Percentiles rank a stretch among this genome's conserved stretches.
Conservation (phyloP, 2,113 vertebrate species). For the Aphyosemion australe region DNA sequence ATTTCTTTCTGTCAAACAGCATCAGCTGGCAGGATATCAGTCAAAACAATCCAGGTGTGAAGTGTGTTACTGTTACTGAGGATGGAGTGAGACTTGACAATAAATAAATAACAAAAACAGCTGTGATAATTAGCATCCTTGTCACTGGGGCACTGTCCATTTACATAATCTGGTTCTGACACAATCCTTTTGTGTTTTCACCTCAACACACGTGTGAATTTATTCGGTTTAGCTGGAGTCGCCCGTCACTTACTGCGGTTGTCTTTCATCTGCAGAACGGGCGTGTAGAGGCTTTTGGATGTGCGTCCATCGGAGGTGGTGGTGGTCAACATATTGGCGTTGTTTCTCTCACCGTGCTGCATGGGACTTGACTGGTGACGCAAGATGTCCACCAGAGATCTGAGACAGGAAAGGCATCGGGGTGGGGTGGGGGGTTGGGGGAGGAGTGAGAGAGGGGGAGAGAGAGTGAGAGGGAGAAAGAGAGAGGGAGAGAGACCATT, state of each 20-base stretch:
- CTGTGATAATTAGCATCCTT: slow-evolving; percentile 2
- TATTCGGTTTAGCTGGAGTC: neutral
- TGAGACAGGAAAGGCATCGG: slow-evolving; percentile 35
- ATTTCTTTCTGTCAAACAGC: neutral
- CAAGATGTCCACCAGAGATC: slow-evolving; percentile 89
- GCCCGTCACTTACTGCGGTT: slow-evolving; percentile 84
- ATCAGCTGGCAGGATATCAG: slow-evolving; percentile 4
- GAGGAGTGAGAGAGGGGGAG: neutral
- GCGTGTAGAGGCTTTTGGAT: slow-evolving; percentile 85
- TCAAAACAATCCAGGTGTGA: slow-evolving; percentile 8
- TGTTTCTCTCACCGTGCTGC: slow-evolving; percentile 83
- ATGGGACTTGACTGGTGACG: slow-evolving; percentile 87
- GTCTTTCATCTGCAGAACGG: slow-evolving; percentile 83
- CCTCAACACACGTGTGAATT: neutral
- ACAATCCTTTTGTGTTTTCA: neutral
- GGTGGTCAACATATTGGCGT: slow-evolving; percentile 74
- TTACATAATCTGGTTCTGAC: neutral
- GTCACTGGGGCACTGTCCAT: neutral
- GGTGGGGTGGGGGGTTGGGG: no score
- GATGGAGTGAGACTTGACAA: slow-evolving; percentile 3
- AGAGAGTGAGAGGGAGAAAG: neutral
- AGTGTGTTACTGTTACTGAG: slow-evolving; percentile 1
- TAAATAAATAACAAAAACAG: neutral
- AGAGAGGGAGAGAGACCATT: no score
- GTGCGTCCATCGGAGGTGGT: slow-evolving; percentile 75